Conservation (phyloP, 1,140 invertebrate genomes). For the Heliconius melpomene region DNA sequence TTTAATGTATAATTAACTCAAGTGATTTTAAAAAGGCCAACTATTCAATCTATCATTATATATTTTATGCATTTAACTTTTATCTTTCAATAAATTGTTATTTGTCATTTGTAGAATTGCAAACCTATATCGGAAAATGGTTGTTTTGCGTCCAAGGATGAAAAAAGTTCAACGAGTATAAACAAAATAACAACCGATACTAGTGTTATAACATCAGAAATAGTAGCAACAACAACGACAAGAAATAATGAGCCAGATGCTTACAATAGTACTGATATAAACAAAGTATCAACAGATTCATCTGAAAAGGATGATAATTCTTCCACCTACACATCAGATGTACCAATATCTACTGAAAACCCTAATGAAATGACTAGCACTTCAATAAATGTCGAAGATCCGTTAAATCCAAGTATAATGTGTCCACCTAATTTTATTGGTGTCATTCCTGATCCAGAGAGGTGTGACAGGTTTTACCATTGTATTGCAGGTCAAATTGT, state of each 20-base stretch:
- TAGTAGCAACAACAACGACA: constrained; percentile 10
- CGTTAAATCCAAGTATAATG: background rate
- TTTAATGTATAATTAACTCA: no score
- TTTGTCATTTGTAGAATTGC: constrained; percentile 27
- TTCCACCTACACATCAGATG: background rate
- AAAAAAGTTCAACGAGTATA: background rate
- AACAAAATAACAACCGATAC: constrained; percentile 18
- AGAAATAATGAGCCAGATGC: constrained; percentile 22
- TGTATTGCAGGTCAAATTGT: constrained; percentile 1
- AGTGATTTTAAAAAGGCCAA: no score
- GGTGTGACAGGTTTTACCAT: constrained; percentile 20
- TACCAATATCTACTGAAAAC: background rate
- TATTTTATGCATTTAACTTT: no score
- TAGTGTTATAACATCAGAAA: background rate
- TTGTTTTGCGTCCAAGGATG: constrained; percentile 39
- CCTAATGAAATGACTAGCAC: background rate
- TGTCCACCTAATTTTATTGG: constrained; percentile 23
- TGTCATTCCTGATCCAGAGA: constrained; percentile 18
- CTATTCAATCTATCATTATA: no score
- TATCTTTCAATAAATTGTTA: background rate
- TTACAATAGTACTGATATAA: background rate
- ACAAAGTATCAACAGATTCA: background rate
- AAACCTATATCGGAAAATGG: constrained; percentile 44
- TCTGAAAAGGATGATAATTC: background rate
- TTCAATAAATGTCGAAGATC: background rate